phyloP scores from a whole-genome alignment of 2,888 invertebrate genomes.

The Yponomeuta plumbellus region DNA sequence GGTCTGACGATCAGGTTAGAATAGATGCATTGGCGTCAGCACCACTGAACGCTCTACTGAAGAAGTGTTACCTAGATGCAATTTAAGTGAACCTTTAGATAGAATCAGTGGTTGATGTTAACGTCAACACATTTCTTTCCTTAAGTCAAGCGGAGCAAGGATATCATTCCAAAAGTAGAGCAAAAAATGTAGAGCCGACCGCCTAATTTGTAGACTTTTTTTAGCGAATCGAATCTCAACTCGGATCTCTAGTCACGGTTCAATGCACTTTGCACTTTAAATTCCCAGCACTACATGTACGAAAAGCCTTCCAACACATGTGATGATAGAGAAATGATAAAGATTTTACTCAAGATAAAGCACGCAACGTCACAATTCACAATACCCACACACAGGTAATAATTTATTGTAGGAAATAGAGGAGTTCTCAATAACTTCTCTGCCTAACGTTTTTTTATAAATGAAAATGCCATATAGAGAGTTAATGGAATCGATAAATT shows the following conservation, averaged over 20 bases:
- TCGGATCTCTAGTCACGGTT: neutral
- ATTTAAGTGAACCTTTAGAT: neutral
- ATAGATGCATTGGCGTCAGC: neutral
- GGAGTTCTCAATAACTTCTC: neutral
- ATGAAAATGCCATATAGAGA: neutral
- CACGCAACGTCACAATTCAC: neutral
- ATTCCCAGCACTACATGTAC: neutral
- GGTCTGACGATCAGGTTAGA: neutral
- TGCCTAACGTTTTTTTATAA: neutral
- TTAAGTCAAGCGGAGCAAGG: neutral
- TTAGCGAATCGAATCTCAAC: neutral
- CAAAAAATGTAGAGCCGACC: neutral
- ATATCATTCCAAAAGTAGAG: neutral
- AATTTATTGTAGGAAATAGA: neutral
- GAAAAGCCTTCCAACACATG: neutral
- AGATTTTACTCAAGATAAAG: neutral
- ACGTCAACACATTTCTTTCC: neutral
- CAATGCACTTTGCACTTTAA: neutral
- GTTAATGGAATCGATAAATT: neutral
- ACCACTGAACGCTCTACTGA: constrained; percentile 1
- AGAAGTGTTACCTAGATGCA: neutral
- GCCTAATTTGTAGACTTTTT: neutral
- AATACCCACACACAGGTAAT: neutral
- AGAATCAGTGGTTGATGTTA: neutral
- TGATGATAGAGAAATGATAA: neutral